Conservation (phyloP, 2,113 vertebrate species). For the Anarrhichthys ocellatus region DNA sequence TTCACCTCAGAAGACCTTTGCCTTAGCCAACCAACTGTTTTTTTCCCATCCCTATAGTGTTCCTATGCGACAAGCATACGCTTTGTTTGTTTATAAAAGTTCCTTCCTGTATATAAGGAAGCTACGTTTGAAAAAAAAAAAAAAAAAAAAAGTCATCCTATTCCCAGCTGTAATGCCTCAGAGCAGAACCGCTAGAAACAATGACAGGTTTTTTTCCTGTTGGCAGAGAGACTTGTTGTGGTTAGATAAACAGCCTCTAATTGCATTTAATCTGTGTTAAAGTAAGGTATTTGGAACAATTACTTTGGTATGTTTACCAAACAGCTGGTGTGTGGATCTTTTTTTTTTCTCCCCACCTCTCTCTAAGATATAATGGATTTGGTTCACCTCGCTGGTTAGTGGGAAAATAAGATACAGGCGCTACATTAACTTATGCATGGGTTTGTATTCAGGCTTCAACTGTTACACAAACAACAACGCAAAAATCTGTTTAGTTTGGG, state of each 20-base stretch:
- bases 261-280: slow-evolving; percentile 82
- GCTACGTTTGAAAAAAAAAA: slow-evolving; percentile 54
- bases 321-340: slow-evolving; percentile 77
- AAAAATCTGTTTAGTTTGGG: slow-evolving; percentile 52
- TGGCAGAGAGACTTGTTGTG: slow-evolving; percentile 77
- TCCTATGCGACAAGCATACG: slow-evolving; percentile 56
- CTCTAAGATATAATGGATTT: slow-evolving; percentile 58
- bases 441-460: slow-evolving; percentile 54
- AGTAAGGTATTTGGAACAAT: slow-evolving; percentile 80
- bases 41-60: slow-evolving; percentile 39
- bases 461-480: slow-evolving; percentile 29
- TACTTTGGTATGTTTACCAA: slow-evolving; percentile 80
- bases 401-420: slow-evolving; percentile 51
- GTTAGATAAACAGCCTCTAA: slow-evolving; percentile 80
- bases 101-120: slow-evolving; percentile 80
- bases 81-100: slow-evolving; percentile 74
- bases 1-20: slow-evolving; percentile 85
- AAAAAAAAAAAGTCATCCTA: slow-evolving; percentile 50
- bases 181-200: slow-evolving; percentile 67
- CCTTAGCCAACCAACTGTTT: slow-evolving; percentile 48
- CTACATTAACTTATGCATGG: slow-evolving; percentile 61
- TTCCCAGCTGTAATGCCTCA: slow-evolving; percentile 68
- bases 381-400: slow-evolving; percentile 66
- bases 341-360: slow-evolving; percentile 25
- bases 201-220: slow-evolving; percentile 69